Base-by-base conservation (phyloP, 1,140 invertebrate species). In the Aleiodes sp. region DNA sequence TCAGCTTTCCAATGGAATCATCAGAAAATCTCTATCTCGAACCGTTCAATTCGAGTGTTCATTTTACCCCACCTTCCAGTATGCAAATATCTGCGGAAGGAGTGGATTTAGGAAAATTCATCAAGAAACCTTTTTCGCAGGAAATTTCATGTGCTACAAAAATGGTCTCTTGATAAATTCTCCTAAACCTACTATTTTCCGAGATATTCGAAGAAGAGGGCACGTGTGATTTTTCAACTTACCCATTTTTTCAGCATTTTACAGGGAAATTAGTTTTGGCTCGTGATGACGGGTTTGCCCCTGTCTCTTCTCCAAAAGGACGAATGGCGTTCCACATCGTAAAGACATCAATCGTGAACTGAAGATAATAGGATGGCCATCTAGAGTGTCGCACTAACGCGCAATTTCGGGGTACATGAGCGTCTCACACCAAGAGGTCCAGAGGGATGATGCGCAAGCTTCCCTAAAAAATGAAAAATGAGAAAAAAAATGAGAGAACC, bases 381-480 rank as follows among this genome's bases (percentile, higher is more conserved):
- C 73, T 8, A 66, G 21, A 37, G 26, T 26, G 60, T 26, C 33
- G 70, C 61, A 75, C 81, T 82, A 80, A 82, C 68, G 68, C 68
- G 76, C 73, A 79, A 83, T 84, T 84, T 82, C 74, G 72, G 76
- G 76, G 67, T 77, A 79, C 66, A 84, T 79, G 79, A 83, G 76
- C 75, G 72, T 71, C 71, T 78, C 78, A 43, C 76, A 35, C 72
- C 72, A 41, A 72, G 73, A 33, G 33, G 28, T 28, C 62, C n/a
- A 33, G 28, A 26, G 26, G 10, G 3, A 16, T n/a, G 57, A 14
- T 21, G 24, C 8, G 21, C n/a, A 26, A 46, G 2, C 16, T 2
- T 46, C 41, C 41, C 19, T 19, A 46, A n/a, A 16, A 16, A 8
- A 24, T 16, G 19, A 6, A 52, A 46, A 4, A 4, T 6, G 10